phyloP scores from a whole-genome alignment of 2,888 invertebrate species.

The Leptogaster cylindrica region DNA sequence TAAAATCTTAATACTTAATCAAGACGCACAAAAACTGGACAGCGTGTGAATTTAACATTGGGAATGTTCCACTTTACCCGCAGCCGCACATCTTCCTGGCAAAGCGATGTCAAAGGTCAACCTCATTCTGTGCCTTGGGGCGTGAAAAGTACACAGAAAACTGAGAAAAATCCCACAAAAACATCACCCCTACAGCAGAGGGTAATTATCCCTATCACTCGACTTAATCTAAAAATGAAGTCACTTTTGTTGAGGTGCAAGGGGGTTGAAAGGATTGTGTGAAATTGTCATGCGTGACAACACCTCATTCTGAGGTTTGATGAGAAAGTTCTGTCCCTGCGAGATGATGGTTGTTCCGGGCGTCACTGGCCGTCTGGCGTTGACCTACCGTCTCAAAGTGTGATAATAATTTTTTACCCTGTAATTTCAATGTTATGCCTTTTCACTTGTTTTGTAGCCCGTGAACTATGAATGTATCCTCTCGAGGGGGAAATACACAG shows the following conservation, averaged over 20 bases:
- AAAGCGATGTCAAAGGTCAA: neutral
- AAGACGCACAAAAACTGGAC: neutral
- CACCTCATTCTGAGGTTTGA: neutral
- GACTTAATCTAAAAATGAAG: constrained; percentile 34
- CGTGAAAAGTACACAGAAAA: constrained; percentile 12
- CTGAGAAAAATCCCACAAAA: constrained; percentile 26
- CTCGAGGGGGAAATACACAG: neutral
- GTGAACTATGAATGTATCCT: neutral
- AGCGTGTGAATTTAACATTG: neutral
- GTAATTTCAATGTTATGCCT: constrained; percentile 17
- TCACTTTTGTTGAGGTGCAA: too few relatives aligned
- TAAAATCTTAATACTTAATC: constrained; percentile 38
- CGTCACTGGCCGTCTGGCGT: too few relatives aligned
- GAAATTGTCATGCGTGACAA: constrained; percentile 16
- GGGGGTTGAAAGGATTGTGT: constrained; percentile 3
- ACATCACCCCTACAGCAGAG: constrained; percentile 12
- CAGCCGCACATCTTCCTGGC: neutral
- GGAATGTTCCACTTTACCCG: neutral
- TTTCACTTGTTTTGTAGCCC: constrained; percentile 8
- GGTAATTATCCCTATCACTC: constrained; percentile 29
- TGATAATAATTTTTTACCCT: constrained; percentile 5
- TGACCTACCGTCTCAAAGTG: too few relatives aligned
- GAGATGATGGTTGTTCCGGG: neutral
- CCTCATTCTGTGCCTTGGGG: neutral
- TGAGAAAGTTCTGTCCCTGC: neutral